Base-by-base conservation (phyloP, 1,140 invertebrate genomes). In the Aporrectodea caliginosa region DNA sequence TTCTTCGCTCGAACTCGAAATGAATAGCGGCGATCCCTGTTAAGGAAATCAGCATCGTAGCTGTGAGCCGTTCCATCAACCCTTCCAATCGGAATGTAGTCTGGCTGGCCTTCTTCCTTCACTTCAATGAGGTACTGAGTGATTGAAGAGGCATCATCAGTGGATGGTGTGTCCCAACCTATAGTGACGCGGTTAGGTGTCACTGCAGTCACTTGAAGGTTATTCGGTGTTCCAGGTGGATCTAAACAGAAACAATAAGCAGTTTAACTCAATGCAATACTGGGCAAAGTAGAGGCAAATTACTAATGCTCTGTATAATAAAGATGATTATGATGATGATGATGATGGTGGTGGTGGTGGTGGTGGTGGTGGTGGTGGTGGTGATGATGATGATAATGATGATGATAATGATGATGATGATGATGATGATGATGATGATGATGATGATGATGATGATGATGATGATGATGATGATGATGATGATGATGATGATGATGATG, bases 1-100 rank as follows among this genome's bases (percentile, higher is more conserved):
- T 99, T 99, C 0, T 98, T 92, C 22, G 98, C 97, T 27, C 97
- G 93, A n/a, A 99, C 93, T 71, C 98, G 91, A 91, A 99, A 99
- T 88, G 98, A 95, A 87, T 99, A 99, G 85, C 98, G 95, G 86
- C 97, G 94, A 16, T 95, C 95, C 84, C 96, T 95, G 1, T 91
- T 93, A 16, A 99, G 87, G 83, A 76, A 76, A 76, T 76, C 75
- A 76, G 32, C 35, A 30, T 16, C 78, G 58, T 68, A 74, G 58
- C 12, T 79, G 69, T 34, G 72, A 43, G 30, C 35, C n/a, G 32
- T 32, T 27, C 68, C 79, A 35, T 72, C 35, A 78, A 79, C 79
- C 69, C 31, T 75, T 34, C 33, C 79, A 74, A 78, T 16, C 33
- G 58, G 16, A 32, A 75, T n/a, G 69, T 69, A 77, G 32, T 77